Percentiles rank a stretch among this genome's conserved stretches.
phyloP scores from a whole-genome alignment of 2,797 vertebrate species.

The Premnoplex brunnescens region DNA sequence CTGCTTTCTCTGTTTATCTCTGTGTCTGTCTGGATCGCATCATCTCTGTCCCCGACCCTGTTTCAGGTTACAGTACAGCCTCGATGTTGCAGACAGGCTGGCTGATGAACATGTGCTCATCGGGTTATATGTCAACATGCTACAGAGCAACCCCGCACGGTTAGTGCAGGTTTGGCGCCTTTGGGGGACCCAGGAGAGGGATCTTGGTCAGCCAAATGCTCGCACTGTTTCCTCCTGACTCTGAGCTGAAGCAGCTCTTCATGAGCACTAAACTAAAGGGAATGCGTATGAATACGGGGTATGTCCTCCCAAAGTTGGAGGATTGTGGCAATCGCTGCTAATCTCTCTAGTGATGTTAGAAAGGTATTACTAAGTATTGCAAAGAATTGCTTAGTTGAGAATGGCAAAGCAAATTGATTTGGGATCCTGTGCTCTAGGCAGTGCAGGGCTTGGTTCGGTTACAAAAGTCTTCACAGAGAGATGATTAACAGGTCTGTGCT shows the following conservation, averaged over 20 bases:
- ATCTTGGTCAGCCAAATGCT: neutral
- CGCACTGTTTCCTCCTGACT: neutral
- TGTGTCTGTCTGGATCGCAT: conserved; percentile 76
- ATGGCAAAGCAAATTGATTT: neutral
- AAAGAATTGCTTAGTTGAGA: neutral
- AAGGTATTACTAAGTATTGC: neutral
- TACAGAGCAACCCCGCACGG: conserved; percentile 93
- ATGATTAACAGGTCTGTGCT: neutral
- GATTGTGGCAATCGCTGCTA: neutral
- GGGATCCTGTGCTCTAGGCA: neutral
- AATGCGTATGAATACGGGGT: accelerated
- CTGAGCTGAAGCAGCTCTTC: neutral
- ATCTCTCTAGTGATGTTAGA: neutral
- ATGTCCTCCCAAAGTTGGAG: neutral
- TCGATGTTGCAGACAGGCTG: conserved; percentile 97
- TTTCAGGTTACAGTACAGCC: conserved; percentile 97
- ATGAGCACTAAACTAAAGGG: neutral
- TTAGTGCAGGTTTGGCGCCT: conserved; percentile 88
- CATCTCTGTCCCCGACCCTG: conserved; percentile 55
- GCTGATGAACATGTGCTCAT: conserved; percentile 99
- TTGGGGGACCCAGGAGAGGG: conserved; percentile 46
- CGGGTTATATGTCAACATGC: conserved; percentile 95
- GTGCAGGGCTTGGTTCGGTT: neutral
- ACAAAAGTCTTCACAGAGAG: neutral
- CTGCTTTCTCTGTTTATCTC: conserved; percentile 62